Percentiles rank a stretch among this genome's conserved stretches.
Evolutionary conservation across 2,113 vertebrate genomes (phyloP).

Genomic region (Australoheros scitulus): DNA sequence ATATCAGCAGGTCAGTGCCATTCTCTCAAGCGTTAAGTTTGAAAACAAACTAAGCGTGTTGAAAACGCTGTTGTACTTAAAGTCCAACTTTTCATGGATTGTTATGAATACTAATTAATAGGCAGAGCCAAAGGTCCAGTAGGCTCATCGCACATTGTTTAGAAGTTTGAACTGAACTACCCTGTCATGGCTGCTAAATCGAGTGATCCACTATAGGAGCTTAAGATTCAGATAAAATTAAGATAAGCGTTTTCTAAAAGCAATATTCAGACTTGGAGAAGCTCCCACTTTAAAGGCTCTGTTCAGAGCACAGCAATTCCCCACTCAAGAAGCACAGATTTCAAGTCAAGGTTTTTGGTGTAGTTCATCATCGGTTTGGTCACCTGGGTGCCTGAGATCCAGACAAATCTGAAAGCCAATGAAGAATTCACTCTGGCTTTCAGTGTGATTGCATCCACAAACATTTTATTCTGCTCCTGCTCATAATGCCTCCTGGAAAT

Average conservation of each 20-base stretch:
- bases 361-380: neutral
- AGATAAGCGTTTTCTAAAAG: neutral
- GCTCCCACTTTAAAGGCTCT: neutral
- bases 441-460: neutral
- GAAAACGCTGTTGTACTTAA: neutral
- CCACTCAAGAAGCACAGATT: constrained; percentile 14
- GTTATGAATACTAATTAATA: neutral
- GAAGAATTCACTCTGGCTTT: neutral
- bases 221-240: neutral
- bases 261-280: neutral
- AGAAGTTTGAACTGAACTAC: neutral
- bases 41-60: neutral
- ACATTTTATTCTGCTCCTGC: neutral
- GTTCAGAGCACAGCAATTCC: neutral
- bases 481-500: neutral
- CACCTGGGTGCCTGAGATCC: no score
- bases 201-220: neutral
- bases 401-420: neutral
- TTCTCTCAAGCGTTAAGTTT: neutral
- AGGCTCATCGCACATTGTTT: constrained; percentile 11
- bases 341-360: neutral
- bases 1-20: neutral
- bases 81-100: neutral
- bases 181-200: neutral
- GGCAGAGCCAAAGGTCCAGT: constrained; percentile 32